Evolutionary conservation across 2,113 vertebrate species (phyloP).

Genomic region (Oncorhynchus kisutch): DNA sequence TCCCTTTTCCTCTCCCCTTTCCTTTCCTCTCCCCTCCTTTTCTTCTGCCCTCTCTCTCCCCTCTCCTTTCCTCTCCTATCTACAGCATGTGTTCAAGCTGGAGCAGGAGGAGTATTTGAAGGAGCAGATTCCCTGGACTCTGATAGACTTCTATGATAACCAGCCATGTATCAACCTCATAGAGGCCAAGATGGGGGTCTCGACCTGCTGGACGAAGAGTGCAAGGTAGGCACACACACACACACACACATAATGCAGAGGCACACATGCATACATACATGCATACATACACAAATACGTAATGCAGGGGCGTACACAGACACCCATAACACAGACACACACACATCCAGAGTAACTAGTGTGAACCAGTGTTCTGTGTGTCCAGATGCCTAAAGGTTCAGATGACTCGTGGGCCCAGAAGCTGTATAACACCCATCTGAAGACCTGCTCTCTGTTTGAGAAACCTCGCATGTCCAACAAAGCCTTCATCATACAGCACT

Average conservation of each 20-base stretch:
- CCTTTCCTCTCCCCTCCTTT: too few species aligned
- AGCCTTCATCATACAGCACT: conserved; percentile 97
- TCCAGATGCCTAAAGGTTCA: conserved; percentile 52
- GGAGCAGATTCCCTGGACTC: conserved; percentile 98
- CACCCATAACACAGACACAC: background rate
- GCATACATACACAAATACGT: background rate
- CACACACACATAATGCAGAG: background rate
- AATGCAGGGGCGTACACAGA: background rate
- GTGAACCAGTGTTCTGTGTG: background rate
- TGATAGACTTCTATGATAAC: conserved; percentile 99
- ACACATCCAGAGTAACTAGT: too few species aligned
- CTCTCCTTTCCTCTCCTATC: too few species aligned
- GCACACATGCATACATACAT: background rate
- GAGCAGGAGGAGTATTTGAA: conserved; percentile 99
- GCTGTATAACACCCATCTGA: conserved; percentile 95
- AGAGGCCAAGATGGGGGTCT: conserved; percentile 95
- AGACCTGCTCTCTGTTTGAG: conserved; percentile 89
- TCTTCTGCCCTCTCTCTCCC: too few species aligned
- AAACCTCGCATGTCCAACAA: conserved; percentile 97
- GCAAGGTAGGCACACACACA: conserved; percentile 78
- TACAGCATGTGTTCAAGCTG: conserved; percentile 96
- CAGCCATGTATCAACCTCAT: conserved; percentile 99
- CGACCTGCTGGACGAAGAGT: conserved; percentile 96
- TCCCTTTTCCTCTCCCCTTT: too few species aligned
- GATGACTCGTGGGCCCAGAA: conserved; percentile 89